Base-by-base conservation (phyloP, 2,797 vertebrate genomes). In the Zenarchopterus dispar region DNA sequence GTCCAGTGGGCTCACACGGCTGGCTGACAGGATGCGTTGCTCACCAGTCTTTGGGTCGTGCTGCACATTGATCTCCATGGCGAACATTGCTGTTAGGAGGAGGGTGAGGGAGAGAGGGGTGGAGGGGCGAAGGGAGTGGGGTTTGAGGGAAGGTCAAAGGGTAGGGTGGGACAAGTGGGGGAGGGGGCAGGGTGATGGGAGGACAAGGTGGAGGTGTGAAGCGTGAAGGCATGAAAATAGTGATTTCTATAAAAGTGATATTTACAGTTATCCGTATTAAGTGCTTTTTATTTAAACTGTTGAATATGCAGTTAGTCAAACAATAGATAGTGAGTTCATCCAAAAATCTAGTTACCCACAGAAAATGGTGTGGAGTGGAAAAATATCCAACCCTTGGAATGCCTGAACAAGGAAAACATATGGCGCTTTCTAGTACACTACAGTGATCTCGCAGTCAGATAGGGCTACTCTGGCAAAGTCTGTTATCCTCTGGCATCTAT, bases 51-150 rank as follows among this genome's bases (percentile, higher is more conserved):
- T 94, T 79, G 92, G 95, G 94, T 98, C 96, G 84, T 96, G 97
- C 93, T 99, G 94, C 83, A 98, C 95, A 92, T 95, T 98, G 95
- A 98, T 97, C 95, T 98, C 96, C 97, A 99, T 98, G 94, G 96
- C 95, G 91, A 96, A 98, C 92, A 97, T 93, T 88, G 96, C 97
- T 99, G 95, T 92, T 87, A 84, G 75, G 62, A 62, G 43, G 75
- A 39, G 36, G 36, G 36, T 39, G 36, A 15, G 58, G 22, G 93
- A 49, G 93, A 78, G 88, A 45, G 70, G 42, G 11, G 15, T n/a
- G 13, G 22, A 8, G 43, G 26, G 53, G 45, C 39, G 26, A 45
- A 49, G 49, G 72, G 39, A 23, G 56, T 18, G 42, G 72, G 79
- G 41, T 56, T 47, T 53, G 23, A 59, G 56, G 64, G 45, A 62